Conservation (phyloP, 30 jellyfish, hydroid and myxozoan genomes). For the Hydractinia echinata region DNA sequence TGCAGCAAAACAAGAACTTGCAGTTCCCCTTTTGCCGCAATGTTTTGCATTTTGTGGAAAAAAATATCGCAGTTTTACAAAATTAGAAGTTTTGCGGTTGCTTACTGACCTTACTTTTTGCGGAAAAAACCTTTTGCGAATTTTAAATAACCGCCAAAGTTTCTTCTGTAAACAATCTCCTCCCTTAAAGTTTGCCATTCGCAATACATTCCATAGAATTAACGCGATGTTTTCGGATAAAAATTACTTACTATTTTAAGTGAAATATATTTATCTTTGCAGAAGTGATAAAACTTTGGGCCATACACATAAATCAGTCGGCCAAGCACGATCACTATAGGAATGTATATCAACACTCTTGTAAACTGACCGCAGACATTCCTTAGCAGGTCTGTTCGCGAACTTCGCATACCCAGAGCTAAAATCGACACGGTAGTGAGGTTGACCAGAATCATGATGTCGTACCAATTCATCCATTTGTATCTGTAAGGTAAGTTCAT, state of each 20-base stretch:
- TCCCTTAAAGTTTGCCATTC: no score
- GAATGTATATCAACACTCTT: background rate
- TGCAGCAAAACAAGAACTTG: no score
- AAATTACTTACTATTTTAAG: background rate
- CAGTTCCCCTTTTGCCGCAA: no score
- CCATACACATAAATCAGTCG: background rate
- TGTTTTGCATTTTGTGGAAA: no score
- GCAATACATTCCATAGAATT: no score
- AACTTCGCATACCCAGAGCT: slow-evolving; percentile 19
- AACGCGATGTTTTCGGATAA: background rate
- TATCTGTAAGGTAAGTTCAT: background rate
- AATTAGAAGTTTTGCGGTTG: no score
- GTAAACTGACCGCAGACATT: background rate
- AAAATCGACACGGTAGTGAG: slow-evolving; percentile 1
- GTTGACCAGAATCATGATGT: slow-evolving; percentile 14
- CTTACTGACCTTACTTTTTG: no score
- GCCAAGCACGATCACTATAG: background rate
- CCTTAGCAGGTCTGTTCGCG: background rate
- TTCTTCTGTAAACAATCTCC: no score
- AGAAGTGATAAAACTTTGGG: background rate
- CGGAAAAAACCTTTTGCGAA: no score
- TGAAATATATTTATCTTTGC: background rate
- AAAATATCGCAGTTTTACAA: no score
- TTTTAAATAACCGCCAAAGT: no score
- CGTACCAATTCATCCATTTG: slow-evolving; percentile 19